Evolutionary conservation across 64 coral and sea anemone genomes (phyloP).

Genomic region (Stichodactyla helianthus): DNA sequence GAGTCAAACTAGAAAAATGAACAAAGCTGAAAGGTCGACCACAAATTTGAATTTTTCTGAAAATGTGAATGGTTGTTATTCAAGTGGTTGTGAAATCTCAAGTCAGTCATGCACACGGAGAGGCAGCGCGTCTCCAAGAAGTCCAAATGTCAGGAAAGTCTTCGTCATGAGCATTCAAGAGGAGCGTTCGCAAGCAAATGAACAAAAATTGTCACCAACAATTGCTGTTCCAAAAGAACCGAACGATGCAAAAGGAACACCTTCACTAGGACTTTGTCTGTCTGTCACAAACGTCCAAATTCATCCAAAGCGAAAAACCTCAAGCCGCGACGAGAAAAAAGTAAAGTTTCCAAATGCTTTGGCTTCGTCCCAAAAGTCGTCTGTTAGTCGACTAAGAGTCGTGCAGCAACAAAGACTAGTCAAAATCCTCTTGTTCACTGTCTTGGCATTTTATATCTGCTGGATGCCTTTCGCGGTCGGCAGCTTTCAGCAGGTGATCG

Average conservation of each 20-base stretch:
- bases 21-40: neutral
- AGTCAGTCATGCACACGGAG: neutral
- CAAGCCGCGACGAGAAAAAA: neutral
- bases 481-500: constrained; percentile 44
- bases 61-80: neutral
- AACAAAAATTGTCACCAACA: neutral
- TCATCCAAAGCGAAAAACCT: neutral
- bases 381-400: constrained; percentile 26
- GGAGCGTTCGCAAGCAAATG: neutral
- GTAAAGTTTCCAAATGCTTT: neutral
- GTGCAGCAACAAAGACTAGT: constrained; percentile 51
- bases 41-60: neutral
- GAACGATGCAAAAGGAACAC: neutral
- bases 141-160: neutral
- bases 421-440: constrained; percentile 58
- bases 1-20: constrained; percentile 18
- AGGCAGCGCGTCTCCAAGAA: neutral
- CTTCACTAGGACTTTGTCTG: neutral
- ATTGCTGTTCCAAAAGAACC: neutral
- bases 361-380: neutral
- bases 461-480: constrained; percentile 74
- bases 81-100: neutral
- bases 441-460: constrained; percentile 57
- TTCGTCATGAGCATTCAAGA: constrained; percentile 5
- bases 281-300: neutral